A percentile compares a stretch with the other conserved stretches of the same genome.
phyloP scores from a whole-genome alignment of 2,113 vertebrate species.

The Daboia siamensis region DNA sequence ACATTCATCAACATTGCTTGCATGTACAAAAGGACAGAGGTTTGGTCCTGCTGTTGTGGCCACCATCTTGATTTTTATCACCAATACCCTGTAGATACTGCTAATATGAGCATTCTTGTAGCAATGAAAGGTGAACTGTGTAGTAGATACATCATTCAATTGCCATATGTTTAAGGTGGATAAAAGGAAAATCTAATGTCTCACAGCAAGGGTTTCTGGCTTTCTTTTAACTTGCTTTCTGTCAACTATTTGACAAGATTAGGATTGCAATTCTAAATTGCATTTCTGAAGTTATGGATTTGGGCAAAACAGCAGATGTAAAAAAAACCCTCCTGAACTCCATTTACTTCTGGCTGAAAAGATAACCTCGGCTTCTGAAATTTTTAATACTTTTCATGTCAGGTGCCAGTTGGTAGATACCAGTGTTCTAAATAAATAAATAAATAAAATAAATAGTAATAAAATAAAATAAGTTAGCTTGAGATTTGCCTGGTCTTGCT shows the following conservation, averaged over 20 bases:
- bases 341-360: neutral
- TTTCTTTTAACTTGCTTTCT: neutral
- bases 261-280: neutral
- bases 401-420: neutral
- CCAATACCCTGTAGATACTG: neutral
- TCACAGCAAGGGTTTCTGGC: neutral
- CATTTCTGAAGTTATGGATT: neutral
- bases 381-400: neutral
- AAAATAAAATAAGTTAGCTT: neutral
- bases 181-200: neutral
- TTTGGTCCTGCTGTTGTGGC: neutral
- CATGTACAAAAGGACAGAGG: neutral
- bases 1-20: neutral
- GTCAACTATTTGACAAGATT: neutral
- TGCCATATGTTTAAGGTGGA: neutral
- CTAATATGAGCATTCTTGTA: neutral
- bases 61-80: neutral
- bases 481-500: neutral
- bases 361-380: neutral
- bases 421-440: neutral
- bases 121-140: neutral
- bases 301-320: neutral
- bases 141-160: neutral
- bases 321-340: neutral
- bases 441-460: neutral